Conservation (phyloP, 2,797 vertebrate genomes). For the Steatocranus sp. region DNA sequence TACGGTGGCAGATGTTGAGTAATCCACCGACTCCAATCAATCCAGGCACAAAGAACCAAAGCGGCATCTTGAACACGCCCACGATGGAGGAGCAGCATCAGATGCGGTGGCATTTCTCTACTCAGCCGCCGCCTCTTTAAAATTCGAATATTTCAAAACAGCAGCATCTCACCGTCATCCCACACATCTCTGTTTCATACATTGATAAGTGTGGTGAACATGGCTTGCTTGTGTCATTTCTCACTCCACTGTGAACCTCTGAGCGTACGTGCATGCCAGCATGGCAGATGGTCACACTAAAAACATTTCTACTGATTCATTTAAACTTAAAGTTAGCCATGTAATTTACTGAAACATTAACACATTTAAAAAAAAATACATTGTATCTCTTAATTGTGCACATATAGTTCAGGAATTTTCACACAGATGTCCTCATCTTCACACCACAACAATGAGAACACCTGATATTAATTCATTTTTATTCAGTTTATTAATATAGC, state of each 20-base stretch:
- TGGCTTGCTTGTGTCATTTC: neutral
- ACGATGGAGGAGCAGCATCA: neutral
- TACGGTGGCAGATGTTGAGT: neutral
- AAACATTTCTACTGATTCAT: neutral
- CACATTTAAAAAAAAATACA: neutral
- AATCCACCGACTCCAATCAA: neutral
- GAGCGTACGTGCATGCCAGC: neutral
- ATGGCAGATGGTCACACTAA: constrained; percentile 1
- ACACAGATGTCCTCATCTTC: neutral
- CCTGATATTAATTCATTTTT: neutral
- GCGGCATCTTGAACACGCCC: neutral
- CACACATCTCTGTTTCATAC: neutral
- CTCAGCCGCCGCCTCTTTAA: neutral
- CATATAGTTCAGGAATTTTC: neutral
- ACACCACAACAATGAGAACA: neutral
- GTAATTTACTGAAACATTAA: neutral
- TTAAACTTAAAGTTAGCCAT: neutral
- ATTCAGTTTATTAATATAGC: neutral
- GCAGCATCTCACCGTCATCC: neutral
- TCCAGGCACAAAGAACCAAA: neutral
- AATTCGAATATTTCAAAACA: neutral
- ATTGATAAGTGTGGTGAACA: neutral
- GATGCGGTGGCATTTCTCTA: neutral
- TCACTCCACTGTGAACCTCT: neutral
- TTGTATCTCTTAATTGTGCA: neutral